Conservation (phyloP, 2,113 vertebrate species). For the Nibea coibor region DNA sequence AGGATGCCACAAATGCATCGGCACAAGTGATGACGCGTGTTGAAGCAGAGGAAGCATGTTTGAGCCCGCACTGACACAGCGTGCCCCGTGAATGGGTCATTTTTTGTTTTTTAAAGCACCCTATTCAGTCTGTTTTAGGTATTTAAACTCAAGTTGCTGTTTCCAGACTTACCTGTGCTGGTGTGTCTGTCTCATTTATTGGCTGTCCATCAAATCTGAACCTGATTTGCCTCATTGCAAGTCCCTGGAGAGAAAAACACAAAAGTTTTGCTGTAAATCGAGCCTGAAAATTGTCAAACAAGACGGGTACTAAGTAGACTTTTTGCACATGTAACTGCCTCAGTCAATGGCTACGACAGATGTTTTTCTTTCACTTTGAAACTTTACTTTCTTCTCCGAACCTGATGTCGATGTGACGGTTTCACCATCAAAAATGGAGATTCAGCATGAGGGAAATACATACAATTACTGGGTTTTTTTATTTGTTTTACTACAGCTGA, state of each 20-base stretch:
- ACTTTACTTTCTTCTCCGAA: background rate
- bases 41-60: background rate
- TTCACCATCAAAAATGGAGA: background rate
- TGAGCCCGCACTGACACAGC: background rate
- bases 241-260: conserved; percentile 85
- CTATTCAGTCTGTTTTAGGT: background rate
- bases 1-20: background rate
- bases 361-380: no score
- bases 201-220: conserved; percentile 99
- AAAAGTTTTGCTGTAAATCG: conserved; percentile 10
- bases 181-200: conserved; percentile 98
- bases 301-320: background rate
- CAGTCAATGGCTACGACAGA: no score
- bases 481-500: background rate
- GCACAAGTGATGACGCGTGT: background rate
- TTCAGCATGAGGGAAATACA: background rate
- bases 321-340: background rate
- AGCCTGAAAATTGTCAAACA: background rate
- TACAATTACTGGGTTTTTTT: background rate
- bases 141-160: background rate
- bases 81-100: background rate
- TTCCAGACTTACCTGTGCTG: conserved; percentile 90
- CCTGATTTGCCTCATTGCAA: conserved; percentile 99
- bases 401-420: background rate
- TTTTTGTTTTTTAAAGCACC: background rate